phyloP scores from a whole-genome alignment of 2,113 vertebrate genomes.

The Morone chrysops region DNA sequence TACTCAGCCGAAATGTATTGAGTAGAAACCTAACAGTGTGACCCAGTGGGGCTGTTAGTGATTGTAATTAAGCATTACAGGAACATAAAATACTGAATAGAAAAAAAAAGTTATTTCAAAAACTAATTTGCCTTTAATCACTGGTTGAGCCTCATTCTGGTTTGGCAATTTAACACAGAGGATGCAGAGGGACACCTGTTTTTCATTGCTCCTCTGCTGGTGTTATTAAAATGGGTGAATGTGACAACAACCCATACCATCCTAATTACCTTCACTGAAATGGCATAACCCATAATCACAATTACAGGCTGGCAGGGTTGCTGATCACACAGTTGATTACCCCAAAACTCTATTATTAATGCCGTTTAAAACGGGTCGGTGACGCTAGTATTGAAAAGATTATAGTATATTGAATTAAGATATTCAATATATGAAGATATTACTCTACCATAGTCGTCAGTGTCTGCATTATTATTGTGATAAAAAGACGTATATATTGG shows the following conservation, averaged over 20 bases:
- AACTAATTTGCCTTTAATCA: slow-evolving; percentile 65
- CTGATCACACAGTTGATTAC: slow-evolving; percentile 45
- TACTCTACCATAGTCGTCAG: no score
- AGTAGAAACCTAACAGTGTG: slow-evolving; percentile 4
- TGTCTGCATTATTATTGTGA: no score
- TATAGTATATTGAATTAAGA: no score
- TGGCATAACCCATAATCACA: slow-evolving; percentile 60
- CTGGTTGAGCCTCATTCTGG: slow-evolving; percentile 47
- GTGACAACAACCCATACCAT: slow-evolving; percentile 48
- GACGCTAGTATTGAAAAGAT: no score
- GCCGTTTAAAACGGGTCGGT: no score
- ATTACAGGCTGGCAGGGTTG: slow-evolving; percentile 56
- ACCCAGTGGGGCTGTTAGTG: slow-evolving; percentile 12
- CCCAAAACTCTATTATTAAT: slow-evolving; percentile 24
- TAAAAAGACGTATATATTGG: no score
- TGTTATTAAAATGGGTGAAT: slow-evolving; percentile 63
- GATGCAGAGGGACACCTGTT: slow-evolving; percentile 57
- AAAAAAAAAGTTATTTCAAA: slow-evolving; percentile 42
- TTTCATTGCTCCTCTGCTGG: slow-evolving; percentile 36
- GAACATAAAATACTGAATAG: slow-evolving; percentile 34
- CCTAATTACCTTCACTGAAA: slow-evolving; percentile 62
- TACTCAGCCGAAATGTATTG: neutral
- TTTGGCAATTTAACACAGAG: slow-evolving; percentile 56
- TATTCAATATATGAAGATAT: no score
- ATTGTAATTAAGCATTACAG: slow-evolving; percentile 39